Evolutionary conservation across 2,113 vertebrate genomes (phyloP).

Genomic region (Phalacrocorax pelagicus): DNA sequence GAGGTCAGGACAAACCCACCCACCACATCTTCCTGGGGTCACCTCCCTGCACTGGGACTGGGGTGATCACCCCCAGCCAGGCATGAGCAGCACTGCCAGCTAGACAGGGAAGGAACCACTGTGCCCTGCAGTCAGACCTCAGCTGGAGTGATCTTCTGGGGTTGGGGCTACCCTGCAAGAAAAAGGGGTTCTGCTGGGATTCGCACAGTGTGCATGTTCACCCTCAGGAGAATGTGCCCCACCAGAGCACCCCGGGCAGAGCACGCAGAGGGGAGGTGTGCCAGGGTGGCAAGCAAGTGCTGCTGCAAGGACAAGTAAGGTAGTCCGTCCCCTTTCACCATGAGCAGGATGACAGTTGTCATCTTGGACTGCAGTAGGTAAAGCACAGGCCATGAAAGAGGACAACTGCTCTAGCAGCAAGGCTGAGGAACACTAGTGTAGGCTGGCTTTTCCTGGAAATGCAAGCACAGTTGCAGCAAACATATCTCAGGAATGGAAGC

Average conservation of each 20-base stretch:
- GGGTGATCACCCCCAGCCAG: background rate
- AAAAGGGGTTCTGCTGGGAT: background rate
- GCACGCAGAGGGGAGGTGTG: too few relatives aligned
- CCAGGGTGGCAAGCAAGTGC: background rate
- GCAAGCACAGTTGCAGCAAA: background rate
- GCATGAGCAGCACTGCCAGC: background rate
- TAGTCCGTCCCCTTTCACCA: too few relatives aligned
- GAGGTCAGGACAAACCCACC: background rate
- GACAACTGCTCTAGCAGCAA: background rate
- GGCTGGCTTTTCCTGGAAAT: background rate
- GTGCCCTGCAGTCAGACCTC: background rate
- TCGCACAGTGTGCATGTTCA: rapidly evolving
- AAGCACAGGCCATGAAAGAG: background rate
- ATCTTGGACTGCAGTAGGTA: background rate
- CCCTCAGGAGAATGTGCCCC: background rate
- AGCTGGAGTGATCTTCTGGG: background rate
- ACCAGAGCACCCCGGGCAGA: background rate
- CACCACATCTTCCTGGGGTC: too few relatives aligned
- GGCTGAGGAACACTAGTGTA: background rate
- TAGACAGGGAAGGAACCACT: background rate
- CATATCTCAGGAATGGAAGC: background rate
- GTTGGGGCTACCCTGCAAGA: background rate
- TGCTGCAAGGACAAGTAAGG: background rate
- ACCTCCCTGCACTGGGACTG: background rate
- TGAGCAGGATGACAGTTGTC: rapidly evolving